A percentile compares a stretch with the other conserved stretches of the same genome.
These are phyloP conservation scores for Tinamus guttatus DNA, from an alignment of 2,113 vertebrate genomes.

Conservation along the genomic window DNA sequence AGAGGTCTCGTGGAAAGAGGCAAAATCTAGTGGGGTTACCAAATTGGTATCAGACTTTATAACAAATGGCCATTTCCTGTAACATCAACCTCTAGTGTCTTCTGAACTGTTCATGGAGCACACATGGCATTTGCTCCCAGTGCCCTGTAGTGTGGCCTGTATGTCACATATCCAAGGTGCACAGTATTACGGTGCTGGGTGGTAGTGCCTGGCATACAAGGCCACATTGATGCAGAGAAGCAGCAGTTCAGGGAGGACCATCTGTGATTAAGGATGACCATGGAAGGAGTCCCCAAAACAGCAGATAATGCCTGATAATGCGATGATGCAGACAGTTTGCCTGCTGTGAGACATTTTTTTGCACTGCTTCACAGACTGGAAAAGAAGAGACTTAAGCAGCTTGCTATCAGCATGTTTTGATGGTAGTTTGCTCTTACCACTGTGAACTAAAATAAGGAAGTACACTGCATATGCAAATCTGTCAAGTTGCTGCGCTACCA, in stretches of 20 bases:
- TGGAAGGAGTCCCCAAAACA: not conserved
- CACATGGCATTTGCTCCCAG: not conserved
- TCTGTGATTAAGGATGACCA: not conserved
- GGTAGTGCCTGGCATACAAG: not conserved
- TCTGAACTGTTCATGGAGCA: not conserved
- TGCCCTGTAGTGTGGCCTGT: fast-evolving
- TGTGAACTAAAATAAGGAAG: not conserved
- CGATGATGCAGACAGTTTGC: not conserved
- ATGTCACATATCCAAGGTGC: not conserved
- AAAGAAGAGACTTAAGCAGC: not conserved
- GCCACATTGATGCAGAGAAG: not conserved
- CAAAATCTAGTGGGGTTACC: too few relatives aligned
- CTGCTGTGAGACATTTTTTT: not conserved
- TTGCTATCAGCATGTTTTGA: not conserved
- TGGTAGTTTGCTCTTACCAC: not conserved
- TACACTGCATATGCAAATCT: not conserved
- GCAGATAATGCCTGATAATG: not conserved
- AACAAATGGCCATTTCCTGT: not conserved
- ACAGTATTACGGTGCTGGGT: fast-evolving
- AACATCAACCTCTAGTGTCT: not conserved
- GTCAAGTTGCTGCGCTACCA: not conserved
- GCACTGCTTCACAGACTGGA: not conserved
- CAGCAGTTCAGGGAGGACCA: not conserved
- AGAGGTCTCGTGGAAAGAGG: not conserved
- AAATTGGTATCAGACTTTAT: not conserved